These are phyloP conservation scores for Eristalinus sepulchralis DNA, from an alignment of 2,888 invertebrate species.

Conservation along the genomic window DNA sequence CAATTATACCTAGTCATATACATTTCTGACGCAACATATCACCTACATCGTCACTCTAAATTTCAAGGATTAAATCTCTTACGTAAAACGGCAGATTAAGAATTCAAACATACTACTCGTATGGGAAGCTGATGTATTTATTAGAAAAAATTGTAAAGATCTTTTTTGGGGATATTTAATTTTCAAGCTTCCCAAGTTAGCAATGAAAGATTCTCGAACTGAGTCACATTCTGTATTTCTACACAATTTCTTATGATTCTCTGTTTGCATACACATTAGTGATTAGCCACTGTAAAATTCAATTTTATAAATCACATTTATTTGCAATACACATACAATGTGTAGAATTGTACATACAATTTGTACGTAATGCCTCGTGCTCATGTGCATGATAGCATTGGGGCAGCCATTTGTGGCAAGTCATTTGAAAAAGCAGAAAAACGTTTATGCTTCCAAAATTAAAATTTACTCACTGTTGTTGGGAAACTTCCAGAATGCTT, in stretches of 20 bases:
- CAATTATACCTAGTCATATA: no score
- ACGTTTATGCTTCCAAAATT: not conserved
- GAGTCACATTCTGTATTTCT: not conserved
- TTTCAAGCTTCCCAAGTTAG: not conserved
- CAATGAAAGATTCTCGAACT: not conserved
- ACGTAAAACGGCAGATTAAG: no score
- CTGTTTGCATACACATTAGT: slow-evolving; percentile 30
- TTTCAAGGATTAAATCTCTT: no score
- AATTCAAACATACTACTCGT: no score
- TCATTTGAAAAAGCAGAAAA: not conserved
- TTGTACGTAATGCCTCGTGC: not conserved
- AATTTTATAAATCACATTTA: not conserved
- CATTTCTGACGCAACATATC: no score
- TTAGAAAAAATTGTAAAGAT: no score
- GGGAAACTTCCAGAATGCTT: slow-evolving; percentile 54
- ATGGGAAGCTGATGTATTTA: no score
- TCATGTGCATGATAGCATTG: not conserved
- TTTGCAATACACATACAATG: no score
- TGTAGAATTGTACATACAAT: not conserved
- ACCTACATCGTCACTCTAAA: no score
- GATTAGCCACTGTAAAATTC: slow-evolving; percentile 34
- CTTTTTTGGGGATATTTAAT: not conserved
- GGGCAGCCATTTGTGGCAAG: not conserved
- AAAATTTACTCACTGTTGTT: slow-evolving; percentile 12
- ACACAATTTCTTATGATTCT: not conserved